Percentiles rank a stretch among this genome's conserved stretches.
Conservation (phyloP, 2,113 vertebrate species). For the Atherinomorus stipes region DNA sequence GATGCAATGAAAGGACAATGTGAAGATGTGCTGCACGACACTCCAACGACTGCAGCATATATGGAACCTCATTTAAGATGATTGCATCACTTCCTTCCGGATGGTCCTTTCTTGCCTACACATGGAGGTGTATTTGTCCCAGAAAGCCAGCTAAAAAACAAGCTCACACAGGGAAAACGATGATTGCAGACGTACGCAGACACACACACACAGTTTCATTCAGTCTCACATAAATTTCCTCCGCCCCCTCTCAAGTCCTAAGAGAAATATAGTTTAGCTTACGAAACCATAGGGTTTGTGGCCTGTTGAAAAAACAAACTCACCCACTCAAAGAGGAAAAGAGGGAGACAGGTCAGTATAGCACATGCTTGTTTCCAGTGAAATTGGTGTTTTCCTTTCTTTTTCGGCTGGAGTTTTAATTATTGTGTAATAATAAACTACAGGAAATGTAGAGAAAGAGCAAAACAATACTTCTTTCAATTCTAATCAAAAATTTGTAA, state of each 20-base stretch:
- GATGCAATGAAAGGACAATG: conserved; percentile 26
- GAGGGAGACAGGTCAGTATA: conserved; percentile 45
- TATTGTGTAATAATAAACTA: background rate
- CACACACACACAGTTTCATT: conserved; percentile 49
- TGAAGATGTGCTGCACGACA: conserved; percentile 56
- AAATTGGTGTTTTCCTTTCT: conserved; percentile 17
- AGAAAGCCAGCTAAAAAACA: conserved; percentile 53
- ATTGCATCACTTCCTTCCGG: conserved; percentile 79
- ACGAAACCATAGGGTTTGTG: conserved; percentile 77
- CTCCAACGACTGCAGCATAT: conserved; percentile 59
- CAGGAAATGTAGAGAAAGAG: background rate
- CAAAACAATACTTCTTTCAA: background rate
- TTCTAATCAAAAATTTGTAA: background rate
- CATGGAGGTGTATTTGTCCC: conserved; percentile 63
- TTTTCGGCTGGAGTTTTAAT: conserved; percentile 3
- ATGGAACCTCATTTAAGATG: conserved; percentile 51
- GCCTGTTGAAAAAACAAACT: conserved; percentile 67
- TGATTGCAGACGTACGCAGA: conserved; percentile 16
- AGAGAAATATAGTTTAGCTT: conserved; percentile 67
- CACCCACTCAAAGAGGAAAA: conserved; percentile 72
- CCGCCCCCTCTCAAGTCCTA: conserved; percentile 58
- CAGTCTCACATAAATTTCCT: conserved; percentile 50
- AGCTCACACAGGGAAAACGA: conserved; percentile 40
- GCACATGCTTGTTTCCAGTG: conserved; percentile 58
- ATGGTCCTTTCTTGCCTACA: conserved; percentile 42